Percentiles rank a stretch among this genome's conserved stretches.
Conservation (phyloP, 2,113 vertebrate species). For the Actenoides hombroni region DNA sequence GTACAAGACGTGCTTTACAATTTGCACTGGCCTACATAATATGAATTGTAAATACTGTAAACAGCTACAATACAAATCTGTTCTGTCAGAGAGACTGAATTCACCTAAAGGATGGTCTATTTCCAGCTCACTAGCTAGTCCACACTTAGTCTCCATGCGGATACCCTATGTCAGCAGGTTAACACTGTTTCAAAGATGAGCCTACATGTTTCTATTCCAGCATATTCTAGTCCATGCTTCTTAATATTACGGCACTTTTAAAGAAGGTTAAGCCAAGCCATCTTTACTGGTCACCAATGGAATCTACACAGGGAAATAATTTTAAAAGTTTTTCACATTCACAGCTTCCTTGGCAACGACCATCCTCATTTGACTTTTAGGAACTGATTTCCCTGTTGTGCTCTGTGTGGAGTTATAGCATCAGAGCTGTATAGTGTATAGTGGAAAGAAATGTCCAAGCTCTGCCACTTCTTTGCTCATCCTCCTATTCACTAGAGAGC, state of each 20-base stretch:
- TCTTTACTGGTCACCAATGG: neutral
- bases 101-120: neutral
- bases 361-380: neutral
- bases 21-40: neutral
- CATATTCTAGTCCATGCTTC: fast-evolving
- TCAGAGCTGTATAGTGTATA: neutral
- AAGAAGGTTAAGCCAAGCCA: neutral
- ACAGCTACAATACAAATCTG: neutral
- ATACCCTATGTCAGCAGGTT: neutral
- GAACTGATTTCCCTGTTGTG: neutral
- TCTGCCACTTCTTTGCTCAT: neutral
- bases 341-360: neutral
- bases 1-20: neutral
- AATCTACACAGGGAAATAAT: neutral
- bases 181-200: neutral
- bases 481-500: neutral
- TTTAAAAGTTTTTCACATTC: neutral
- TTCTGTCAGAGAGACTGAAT: neutral
- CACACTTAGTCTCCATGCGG: neutral
- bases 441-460: neutral
- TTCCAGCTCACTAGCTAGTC: neutral
- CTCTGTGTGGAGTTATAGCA: neutral
- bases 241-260: neutral
- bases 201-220: neutral
- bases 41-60: conserved; percentile 10